These are phyloP conservation scores for Hippasteria phrygiana DNA, from an alignment of 53 echinoderm and acorn worm genomes.

Conservation along the genomic window DNA sequence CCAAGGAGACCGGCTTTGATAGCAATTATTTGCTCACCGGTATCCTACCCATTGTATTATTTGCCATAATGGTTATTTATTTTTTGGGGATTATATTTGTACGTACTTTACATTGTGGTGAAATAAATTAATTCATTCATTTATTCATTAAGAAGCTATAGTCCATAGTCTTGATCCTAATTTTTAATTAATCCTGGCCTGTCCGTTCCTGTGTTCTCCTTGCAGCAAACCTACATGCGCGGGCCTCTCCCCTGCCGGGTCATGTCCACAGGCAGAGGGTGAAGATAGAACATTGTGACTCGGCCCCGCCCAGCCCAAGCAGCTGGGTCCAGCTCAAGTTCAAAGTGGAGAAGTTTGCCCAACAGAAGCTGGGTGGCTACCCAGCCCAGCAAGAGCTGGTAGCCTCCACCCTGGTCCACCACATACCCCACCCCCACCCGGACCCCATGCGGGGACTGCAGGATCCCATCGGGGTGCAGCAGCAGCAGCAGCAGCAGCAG, in stretches of 20 bases:
- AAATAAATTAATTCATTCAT: too few species aligned
- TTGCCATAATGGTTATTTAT: too few species aligned
- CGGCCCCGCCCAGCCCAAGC: slow-evolving; percentile 60
- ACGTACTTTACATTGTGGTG: too few species aligned
- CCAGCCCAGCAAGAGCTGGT: slow-evolving; percentile 62
- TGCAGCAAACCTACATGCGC: slow-evolving; percentile 54
- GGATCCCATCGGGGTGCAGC: neutral
- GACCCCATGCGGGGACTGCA: slow-evolving; percentile 11
- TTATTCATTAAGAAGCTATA: too few species aligned
- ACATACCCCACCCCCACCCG: slow-evolving; percentile 30
- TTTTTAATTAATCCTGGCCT: neutral
- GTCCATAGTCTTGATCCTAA: too few species aligned
- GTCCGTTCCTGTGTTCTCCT: neutral
- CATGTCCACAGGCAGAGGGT: slow-evolving; percentile 31
- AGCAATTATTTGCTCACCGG: too few species aligned
- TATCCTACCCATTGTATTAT: too few species aligned
- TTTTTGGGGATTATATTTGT: too few species aligned
- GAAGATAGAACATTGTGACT: slow-evolving; percentile 31
- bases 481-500: slow-evolving; percentile 54
- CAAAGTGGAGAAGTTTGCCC: slow-evolving; percentile 68
- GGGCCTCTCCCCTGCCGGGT: slow-evolving; percentile 51
- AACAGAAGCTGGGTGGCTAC: slow-evolving; percentile 65
- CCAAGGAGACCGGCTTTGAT: too few species aligned
- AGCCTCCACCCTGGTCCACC: slow-evolving; percentile 44
- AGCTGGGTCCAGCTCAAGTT: slow-evolving; percentile 68